Evolutionary conservation across 2,113 vertebrate genomes (phyloP), one percentile per base, ranked within the genome.

Genomic region (Oncorhynchus gorbuscha): DNA sequence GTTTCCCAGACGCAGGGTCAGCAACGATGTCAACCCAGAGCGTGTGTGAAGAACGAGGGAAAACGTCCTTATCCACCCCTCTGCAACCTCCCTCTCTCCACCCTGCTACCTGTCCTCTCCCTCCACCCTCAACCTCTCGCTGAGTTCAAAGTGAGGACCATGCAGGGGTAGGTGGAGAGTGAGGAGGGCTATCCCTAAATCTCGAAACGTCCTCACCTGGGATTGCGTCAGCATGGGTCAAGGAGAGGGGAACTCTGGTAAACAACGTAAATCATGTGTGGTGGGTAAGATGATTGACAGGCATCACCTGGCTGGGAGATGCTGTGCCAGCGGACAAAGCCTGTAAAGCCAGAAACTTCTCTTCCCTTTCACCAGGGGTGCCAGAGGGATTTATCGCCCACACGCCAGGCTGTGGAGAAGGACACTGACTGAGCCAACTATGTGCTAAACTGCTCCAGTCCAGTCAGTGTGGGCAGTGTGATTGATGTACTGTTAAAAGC

Each of bases 1-100:
- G 88, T 97, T 98, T 87, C 97, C 97, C 80, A 93, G 97, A 74
- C 94, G 96, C 85, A 93, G 95, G 85, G 89, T 92, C 76, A 95
- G 93, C 87, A 94, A 91, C 78, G 95, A 97, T 92, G 88, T 84
- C 68, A 96, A 93, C 92, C 91, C 94, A 0, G 94, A 97, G 88
- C 92, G 93, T 78, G 98, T 99, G 48, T 99, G 95, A 93, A 45
- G 32, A 30, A 45, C 55, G 28, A 35, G 49, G 62, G 72, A 5
- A 35, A n/a, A 24, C 18, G 45, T 58, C 71, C 66, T 73, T 14
- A 26, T 70, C 58, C 24, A 65, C 55, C 64, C 16, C 14, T 14
- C 26, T 22, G 20, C 24, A 28, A 4, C 32, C 18, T 28, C n/a
- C 72, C 24, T 67, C 14, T 32, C 13, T 26, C 64, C n/a, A 7